These are phyloP conservation scores for Bubo bubo DNA, from an alignment of 2,113 vertebrate species.

Conservation along the genomic window DNA sequence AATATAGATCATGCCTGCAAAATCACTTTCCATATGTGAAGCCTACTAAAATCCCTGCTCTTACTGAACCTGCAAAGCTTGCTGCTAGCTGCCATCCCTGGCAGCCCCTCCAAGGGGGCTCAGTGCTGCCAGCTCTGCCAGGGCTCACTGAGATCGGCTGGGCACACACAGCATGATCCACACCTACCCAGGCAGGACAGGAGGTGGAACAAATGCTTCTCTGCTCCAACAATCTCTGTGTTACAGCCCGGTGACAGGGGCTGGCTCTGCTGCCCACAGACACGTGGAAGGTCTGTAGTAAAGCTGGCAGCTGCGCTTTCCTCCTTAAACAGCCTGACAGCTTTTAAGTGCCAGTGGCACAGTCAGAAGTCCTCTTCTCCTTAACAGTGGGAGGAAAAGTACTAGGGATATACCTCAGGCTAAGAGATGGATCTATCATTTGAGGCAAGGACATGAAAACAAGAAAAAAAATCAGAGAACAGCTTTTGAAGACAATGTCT, in stretches of 20 bases:
- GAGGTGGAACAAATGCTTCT: background rate
- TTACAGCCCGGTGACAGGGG: fast-evolving
- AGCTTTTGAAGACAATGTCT: background rate
- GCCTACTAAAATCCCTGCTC: background rate
- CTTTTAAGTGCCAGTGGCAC: background rate
- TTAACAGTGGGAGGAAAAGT: background rate
- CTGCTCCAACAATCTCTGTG: background rate
- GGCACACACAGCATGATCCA: background rate
- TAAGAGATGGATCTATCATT: background rate
- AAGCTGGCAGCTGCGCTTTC: background rate
- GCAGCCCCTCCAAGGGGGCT: background rate
- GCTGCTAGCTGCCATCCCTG: background rate
- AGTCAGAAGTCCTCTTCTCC: background rate
- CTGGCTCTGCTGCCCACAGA: background rate
- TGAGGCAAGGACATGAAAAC: background rate
- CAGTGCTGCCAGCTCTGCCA: background rate
- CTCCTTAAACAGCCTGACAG: background rate
- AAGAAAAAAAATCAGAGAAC: background rate
- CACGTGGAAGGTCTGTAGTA: background rate
- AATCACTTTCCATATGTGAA: background rate
- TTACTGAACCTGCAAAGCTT: background rate
- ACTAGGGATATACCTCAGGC: background rate
- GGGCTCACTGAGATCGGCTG: background rate
- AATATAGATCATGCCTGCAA: background rate
- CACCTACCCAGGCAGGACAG: background rate